Conservation (phyloP, 2,888 invertebrate genomes). For the Chrysodeixis includens region DNA sequence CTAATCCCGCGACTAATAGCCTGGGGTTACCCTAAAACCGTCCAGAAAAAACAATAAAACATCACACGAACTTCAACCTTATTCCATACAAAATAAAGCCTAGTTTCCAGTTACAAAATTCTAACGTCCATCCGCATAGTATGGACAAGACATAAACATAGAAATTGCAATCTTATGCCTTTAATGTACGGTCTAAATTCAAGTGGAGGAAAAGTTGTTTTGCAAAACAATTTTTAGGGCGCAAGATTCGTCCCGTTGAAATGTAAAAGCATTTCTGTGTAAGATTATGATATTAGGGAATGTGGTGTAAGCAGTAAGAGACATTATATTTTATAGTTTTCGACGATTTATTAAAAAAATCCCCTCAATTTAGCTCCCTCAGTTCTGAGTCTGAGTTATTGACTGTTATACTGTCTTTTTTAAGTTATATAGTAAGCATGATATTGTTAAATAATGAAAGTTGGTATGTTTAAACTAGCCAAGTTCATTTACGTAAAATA, state of each 20-base stretch:
- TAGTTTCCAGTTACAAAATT: constrained; percentile 15
- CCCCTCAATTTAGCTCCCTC: constrained; percentile 51
- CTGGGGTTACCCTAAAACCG: constrained; percentile 64
- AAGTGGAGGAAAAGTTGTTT: constrained; percentile 43
- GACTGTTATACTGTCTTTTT: constrained; percentile 11
- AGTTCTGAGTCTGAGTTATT: constrained; percentile 37
- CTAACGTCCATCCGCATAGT: constrained; percentile 39
- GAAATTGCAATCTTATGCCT: constrained; percentile 17
- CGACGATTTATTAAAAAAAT: constrained; percentile 65
- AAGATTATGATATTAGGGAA: constrained; percentile 86
- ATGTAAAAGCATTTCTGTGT: constrained; percentile 88
- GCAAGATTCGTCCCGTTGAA: constrained; percentile 70
- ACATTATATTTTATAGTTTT: constrained; percentile 71
- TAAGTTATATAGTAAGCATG: too few relatives aligned
- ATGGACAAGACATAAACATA: constrained; percentile 5
- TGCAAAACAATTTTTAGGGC: constrained; percentile 78
- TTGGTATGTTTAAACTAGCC: too few relatives aligned
- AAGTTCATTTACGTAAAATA: too few relatives aligned
- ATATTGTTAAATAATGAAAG: too few relatives aligned
- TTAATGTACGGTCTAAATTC: constrained; percentile 58
- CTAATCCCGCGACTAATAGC: constrained; percentile 87
- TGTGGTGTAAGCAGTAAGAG: constrained; percentile 72
- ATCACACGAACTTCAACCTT: constrained; percentile 42
- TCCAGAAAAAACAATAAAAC: constrained; percentile 49
- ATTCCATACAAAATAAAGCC: constrained; percentile 19